These are phyloP conservation scores for Suillia variegata DNA, from an alignment of 2,888 invertebrate species.

Conservation along the genomic window DNA sequence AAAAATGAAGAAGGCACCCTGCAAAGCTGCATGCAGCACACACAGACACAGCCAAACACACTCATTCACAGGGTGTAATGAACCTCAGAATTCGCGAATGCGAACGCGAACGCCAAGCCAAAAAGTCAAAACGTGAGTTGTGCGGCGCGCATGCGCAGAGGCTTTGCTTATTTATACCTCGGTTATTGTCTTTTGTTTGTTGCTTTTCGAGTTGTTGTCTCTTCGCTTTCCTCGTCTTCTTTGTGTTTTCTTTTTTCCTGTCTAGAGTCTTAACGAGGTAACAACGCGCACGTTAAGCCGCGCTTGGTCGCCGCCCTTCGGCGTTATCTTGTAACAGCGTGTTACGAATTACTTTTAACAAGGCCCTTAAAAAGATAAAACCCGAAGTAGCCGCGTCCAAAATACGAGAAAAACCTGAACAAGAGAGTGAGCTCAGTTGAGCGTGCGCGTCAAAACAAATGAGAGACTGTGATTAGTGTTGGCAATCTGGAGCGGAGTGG, in stretches of 20 bases:
- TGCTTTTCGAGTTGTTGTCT: too few relatives aligned
- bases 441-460: conserved; percentile 15
- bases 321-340: conserved; percentile 60
- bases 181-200: too few relatives aligned
- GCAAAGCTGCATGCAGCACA: background rate
- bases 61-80: conserved; percentile 42
- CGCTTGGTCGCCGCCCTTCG: conserved; percentile 25
- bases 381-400: too few relatives aligned
- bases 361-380: conserved; percentile 59
- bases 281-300: conserved; percentile 4
- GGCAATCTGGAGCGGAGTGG: conserved; percentile 32
- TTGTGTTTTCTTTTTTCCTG: background rate
- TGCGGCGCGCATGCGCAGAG: background rate
- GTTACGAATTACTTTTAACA: conserved; percentile 60
- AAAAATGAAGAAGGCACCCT: background rate
- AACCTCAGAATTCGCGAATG: conserved; percentile 26
- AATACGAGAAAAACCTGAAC: too few relatives aligned
- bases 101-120: conserved; percentile 34
- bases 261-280: background rate
- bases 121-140: conserved; percentile 49
- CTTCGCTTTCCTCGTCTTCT: background rate
- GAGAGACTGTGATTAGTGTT: conserved; percentile 24
- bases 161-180: background rate
- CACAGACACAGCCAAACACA: background rate
- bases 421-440: conserved; percentile 42